Conservation (phyloP, 92 coral and sea anemone species). For the Meandrina meandrites region DNA sequence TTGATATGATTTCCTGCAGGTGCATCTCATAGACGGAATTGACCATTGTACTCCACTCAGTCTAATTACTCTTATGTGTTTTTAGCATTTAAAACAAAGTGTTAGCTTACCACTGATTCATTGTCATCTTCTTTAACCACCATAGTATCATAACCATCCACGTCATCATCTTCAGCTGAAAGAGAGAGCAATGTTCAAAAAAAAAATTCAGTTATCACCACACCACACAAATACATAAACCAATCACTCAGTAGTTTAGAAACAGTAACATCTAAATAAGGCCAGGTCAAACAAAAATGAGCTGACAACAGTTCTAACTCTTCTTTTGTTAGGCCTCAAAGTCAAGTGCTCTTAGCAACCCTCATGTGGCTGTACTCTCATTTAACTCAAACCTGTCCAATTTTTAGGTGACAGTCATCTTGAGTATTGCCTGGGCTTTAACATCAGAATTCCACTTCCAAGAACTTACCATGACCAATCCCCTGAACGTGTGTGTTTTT, state of each 20-base stretch:
- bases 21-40: no score
- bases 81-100: neutral
- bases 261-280: no score
- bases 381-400: no score
- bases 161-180: conserved; percentile 48
- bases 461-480: neutral
- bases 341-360: no score
- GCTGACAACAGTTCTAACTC: no score
- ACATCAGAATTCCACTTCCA: neutral
- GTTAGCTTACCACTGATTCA: conserved; percentile 75
- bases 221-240: neutral
- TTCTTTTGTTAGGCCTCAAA: no score
- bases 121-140: conserved; percentile 82
- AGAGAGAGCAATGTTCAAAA: neutral
- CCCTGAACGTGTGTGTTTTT: neutral
- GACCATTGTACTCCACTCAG: no score
- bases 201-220: neutral
- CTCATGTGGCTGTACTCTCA: no score
- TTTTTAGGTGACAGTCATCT: no score
- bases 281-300: neutral
- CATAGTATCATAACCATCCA: conserved; percentile 67
- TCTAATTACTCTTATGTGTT: no score
- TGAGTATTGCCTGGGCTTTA: neutral
- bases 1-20: no score
- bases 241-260: neutral